A percentile compares a stretch with the other conserved stretches of the same genome.
Evolutionary conservation across 2,888 invertebrate species (phyloP).

Genomic region (Dexiosoma caninum): DNA sequence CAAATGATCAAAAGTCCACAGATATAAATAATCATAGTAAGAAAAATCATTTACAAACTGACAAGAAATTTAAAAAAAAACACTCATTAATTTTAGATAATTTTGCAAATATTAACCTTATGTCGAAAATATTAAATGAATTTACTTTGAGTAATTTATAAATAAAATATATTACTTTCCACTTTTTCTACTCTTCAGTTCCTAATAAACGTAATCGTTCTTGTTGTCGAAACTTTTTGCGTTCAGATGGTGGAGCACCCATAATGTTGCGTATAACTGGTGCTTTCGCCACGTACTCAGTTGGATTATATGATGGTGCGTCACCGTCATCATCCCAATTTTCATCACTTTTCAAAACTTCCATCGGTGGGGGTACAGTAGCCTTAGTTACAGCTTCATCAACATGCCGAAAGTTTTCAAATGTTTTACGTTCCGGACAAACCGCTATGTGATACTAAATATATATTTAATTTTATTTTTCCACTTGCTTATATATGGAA

Average conservation of each 20-base stretch:
- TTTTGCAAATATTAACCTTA: no score
- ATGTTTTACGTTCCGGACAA: slow-evolving; percentile 63
- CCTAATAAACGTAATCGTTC: slow-evolving; percentile 63
- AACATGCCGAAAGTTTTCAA: slow-evolving; percentile 61
- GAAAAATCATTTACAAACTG: no score
- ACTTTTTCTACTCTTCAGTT: slow-evolving; percentile 6
- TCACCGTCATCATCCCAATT: slow-evolving; percentile 66
- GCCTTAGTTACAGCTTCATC: slow-evolving; percentile 11
- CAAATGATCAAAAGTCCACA: no score
- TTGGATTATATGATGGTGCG: slow-evolving; percentile 66
- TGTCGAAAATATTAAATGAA: no score
- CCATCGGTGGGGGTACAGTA: slow-evolving; percentile 46
- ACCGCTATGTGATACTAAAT: slow-evolving; percentile 64
- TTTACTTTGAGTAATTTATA: no score
- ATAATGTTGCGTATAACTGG: slow-evolving; percentile 65
- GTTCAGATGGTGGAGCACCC: slow-evolving; percentile 64
- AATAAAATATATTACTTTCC: no score
- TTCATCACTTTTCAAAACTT: slow-evolving; percentile 56
- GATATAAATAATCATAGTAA: no score
- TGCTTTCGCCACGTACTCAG: slow-evolving; percentile 60
- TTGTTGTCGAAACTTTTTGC: slow-evolving; percentile 65
- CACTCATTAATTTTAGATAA: no score
- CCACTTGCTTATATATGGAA: neutral
- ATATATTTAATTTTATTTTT: neutral
- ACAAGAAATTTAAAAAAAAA: no score